Evolutionary conservation across 1,140 invertebrate genomes (phyloP).

Genomic region (Drosophila baimaii): DNA sequence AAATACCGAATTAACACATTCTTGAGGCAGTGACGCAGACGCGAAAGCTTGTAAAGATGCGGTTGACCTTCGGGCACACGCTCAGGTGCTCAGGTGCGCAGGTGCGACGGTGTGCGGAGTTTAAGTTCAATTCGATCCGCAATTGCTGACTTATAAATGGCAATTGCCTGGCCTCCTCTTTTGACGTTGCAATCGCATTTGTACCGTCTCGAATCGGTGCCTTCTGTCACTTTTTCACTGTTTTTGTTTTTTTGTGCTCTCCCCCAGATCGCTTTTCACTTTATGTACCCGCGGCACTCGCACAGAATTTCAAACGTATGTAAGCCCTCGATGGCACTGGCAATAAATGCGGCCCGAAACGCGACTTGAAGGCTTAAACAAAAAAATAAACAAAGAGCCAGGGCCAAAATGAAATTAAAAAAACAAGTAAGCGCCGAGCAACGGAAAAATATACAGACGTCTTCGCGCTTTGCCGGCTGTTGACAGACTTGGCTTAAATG

Average conservation of each 20-base stretch:
- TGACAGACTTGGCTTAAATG: slow-evolving; percentile 50
- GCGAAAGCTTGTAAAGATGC: slow-evolving; percentile 72
- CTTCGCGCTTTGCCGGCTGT: slow-evolving; percentile 56
- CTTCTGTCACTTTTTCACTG: slow-evolving; percentile 16
- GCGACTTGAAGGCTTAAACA: slow-evolving; percentile 33
- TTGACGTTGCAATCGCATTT: slow-evolving; percentile 31
- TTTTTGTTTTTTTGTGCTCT: too few species aligned
- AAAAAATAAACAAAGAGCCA: slow-evolving; percentile 27
- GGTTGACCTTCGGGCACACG: slow-evolving; percentile 64
- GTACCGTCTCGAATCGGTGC: slow-evolving; percentile 40
- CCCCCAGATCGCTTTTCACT: slow-evolving; percentile 16
- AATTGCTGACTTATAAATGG: slow-evolving; percentile 41
- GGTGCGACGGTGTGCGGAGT: not conserved
- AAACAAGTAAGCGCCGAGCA: slow-evolving; percentile 13
- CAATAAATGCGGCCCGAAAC: slow-evolving; percentile 18
- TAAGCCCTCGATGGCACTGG: slow-evolving; percentile 9
- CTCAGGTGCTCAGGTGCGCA: slow-evolving; percentile 11
- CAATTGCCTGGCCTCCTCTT: slow-evolving; percentile 6
- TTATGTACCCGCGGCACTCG: slow-evolving; percentile 18
- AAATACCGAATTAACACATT: slow-evolving; percentile 75
- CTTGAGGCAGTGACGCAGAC: slow-evolving; percentile 62
- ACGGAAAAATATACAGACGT: slow-evolving; percentile 26
- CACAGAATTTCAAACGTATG: slow-evolving; percentile 40
- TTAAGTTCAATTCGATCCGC: slow-evolving; percentile 59
- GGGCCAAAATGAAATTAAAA: slow-evolving; percentile 14